These are phyloP conservation scores for Stenurella melanura DNA, from an alignment of 2,888 invertebrate species.

Conservation along the genomic window DNA sequence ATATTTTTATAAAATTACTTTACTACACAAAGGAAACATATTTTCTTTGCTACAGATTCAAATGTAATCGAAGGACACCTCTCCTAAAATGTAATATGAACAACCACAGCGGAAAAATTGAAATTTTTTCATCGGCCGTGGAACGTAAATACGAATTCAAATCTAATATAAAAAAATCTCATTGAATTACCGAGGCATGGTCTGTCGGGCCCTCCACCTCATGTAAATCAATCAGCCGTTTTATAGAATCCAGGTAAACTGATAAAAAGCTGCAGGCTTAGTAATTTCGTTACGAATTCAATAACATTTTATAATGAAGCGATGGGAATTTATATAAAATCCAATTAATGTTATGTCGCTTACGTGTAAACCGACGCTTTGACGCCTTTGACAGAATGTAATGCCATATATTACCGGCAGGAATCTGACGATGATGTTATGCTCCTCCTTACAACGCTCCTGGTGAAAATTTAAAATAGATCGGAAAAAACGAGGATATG, in stretches of 20 bases:
- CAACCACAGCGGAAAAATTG: background rate
- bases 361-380: background rate
- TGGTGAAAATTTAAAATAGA: background rate
- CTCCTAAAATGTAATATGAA: background rate
- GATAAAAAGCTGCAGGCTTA: conserved; percentile 10
- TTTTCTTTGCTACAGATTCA: background rate
- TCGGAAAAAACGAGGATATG: background rate
- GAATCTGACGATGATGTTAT: background rate
- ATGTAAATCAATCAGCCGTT: background rate
- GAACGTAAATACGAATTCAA: conserved; percentile 1
- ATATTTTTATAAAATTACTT: too few species aligned
- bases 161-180: background rate
- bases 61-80: background rate
- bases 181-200: background rate
- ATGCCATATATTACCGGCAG: background rate
- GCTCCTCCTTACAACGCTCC: background rate
- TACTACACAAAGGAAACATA: too few species aligned
- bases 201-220: background rate
- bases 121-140: background rate
- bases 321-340: background rate
- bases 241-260: conserved; percentile 5
- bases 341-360: conserved; percentile 7
- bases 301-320: conserved; percentile 13
- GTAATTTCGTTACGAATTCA: background rate
- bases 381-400: conserved; percentile 2